A percentile compares a stretch with the other conserved stretches of the same genome.
Conservation (phyloP, 2,888 invertebrate species). For the Hedya salicella region DNA sequence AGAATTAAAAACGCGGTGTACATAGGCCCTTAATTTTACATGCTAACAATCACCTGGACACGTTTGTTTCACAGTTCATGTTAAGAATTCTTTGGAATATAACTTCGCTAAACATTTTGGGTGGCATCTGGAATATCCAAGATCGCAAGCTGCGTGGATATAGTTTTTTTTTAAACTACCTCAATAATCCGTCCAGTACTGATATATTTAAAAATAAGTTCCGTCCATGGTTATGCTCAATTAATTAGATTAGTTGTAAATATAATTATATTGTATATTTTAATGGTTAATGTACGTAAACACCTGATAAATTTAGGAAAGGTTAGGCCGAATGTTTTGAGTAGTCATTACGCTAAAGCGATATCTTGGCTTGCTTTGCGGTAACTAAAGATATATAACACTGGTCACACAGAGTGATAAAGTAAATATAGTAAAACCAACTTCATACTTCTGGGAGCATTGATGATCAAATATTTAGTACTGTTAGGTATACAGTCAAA, state of each 20-base stretch:
- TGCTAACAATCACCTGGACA: too few species aligned
- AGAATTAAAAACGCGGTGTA: too few species aligned
- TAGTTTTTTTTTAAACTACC: slow-evolving; percentile 63
- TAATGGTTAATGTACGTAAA: slow-evolving; percentile 7
- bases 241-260: slow-evolving; percentile 40
- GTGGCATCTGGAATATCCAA: slow-evolving; percentile 21
- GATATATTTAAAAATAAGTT: slow-evolving; percentile 51
- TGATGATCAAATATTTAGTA: too few species aligned
- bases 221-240: slow-evolving; percentile 65
- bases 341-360: background rate
- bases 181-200: slow-evolving; percentile 59
- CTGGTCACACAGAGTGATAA: too few species aligned
- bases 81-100: background rate
- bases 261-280: slow-evolving; percentile 35
- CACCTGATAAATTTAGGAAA: background rate
- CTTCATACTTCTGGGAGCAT: too few species aligned
- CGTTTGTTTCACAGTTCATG: too few species aligned
- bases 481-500: too few species aligned
- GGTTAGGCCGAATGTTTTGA: background rate
- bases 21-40: too few species aligned
- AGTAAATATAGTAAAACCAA: too few species aligned
- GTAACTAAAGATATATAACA: too few species aligned
- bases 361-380: background rate
- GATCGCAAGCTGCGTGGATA: slow-evolving; percentile 33
- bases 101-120: background rate